Conservation (phyloP, 2,888 invertebrate species). For the Pyrocoelia pectoralis region DNA sequence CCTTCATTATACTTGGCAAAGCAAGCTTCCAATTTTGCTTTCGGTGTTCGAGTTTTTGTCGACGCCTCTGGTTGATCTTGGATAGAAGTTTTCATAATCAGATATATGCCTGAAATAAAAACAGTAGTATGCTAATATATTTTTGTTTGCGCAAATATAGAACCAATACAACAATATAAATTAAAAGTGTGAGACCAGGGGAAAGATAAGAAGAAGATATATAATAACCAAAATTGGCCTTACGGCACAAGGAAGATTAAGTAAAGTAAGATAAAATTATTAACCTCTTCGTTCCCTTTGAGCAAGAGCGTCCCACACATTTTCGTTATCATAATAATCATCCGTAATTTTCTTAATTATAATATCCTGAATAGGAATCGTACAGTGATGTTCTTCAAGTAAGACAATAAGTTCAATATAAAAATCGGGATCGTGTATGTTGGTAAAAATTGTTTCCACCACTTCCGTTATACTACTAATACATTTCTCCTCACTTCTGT, state of each 20-base stretch:
- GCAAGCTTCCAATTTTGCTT: constrained; percentile 44
- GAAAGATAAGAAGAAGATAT: too few relatives aligned
- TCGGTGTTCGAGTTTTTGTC: constrained; percentile 15
- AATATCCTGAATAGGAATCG: constrained; percentile 65
- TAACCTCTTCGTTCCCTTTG: constrained; percentile 65
- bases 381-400: constrained; percentile 66
- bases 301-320: constrained; percentile 69
- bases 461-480: constrained; percentile 61
- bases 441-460: constrained; percentile 42
- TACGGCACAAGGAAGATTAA: too few relatives aligned
- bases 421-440: constrained; percentile 43
- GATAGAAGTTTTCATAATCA: too few relatives aligned
- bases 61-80: not conserved
- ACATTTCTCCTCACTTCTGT: constrained; percentile 55
- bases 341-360: constrained; percentile 64
- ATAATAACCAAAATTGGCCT: too few relatives aligned
- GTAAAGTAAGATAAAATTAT: too few relatives aligned
- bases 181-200: too few relatives aligned
- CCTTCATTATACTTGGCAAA: constrained; percentile 47
- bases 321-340: constrained; percentile 62
- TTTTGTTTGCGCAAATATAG: too few relatives aligned
- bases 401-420: constrained; percentile 62
- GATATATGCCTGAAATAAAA: not conserved
- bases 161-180: too few relatives aligned
- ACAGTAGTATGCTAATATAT: too few relatives aligned